Percentiles rank a stretch among this genome's conserved stretches.
Evolutionary conservation across 2,113 vertebrate genomes (phyloP).

Genomic region (Myrmecophaga tridactyla): DNA sequence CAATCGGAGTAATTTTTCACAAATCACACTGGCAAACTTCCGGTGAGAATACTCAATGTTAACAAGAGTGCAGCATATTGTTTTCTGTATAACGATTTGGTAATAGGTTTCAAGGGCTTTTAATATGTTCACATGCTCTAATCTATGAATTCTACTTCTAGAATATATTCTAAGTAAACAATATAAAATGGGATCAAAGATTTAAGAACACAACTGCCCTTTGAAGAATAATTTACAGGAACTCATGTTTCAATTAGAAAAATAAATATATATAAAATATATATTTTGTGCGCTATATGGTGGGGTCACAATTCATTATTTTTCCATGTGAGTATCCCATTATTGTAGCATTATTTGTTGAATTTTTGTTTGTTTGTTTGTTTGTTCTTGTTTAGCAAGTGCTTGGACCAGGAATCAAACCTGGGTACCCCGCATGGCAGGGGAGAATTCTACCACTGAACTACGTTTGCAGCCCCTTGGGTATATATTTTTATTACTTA

Average conservation of each 20-base stretch:
- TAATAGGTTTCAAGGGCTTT: neutral
- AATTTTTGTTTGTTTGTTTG: neutral
- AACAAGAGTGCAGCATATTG: neutral
- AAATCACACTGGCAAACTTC: neutral
- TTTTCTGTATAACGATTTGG: neutral
- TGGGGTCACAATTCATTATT: no score
- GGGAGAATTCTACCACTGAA: no score
- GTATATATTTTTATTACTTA: conserved; percentile 6
- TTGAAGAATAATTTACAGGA: conserved; percentile 18
- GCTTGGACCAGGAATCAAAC: no score
- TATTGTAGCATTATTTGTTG: no score
- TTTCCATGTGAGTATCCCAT: no score
- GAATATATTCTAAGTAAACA: conserved; percentile 18
- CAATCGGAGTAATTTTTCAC: conserved; percentile 6
- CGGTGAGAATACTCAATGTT: neutral
- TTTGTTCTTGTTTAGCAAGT: no score
- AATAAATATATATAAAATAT: no score
- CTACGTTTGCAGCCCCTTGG: no score
- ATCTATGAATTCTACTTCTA: conserved; percentile 42
- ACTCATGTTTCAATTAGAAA: neutral
- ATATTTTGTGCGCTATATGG: no score
- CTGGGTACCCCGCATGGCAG: no score
- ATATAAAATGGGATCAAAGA: conserved; percentile 34
- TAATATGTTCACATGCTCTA: conserved; percentile 29
- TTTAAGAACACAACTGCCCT: neutral